phyloP scores from a whole-genome alignment of 1,140 invertebrate genomes.

The Cataglyphis hispanica region DNA sequence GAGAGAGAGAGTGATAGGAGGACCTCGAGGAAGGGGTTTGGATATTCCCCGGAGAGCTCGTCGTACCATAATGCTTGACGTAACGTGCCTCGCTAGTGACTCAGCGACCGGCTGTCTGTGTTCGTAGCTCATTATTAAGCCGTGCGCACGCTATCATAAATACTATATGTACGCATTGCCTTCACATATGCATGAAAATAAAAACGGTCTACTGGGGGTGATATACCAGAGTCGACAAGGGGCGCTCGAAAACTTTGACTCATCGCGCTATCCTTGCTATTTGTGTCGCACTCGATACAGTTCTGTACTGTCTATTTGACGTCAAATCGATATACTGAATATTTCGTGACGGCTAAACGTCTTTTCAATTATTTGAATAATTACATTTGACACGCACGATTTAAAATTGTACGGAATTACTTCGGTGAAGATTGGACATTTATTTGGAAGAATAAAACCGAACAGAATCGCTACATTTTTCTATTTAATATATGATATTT shows the following conservation, averaged over 20 bases:
- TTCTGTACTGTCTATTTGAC: conserved; percentile 10
- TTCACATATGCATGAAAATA: conserved; percentile 35
- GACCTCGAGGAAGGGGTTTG: conserved; percentile 47
- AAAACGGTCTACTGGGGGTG: conserved; percentile 53
- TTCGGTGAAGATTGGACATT: not conserved
- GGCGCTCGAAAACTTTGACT: conserved; percentile 54
- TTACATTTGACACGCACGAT: not conserved
- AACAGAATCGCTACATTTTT: not conserved
- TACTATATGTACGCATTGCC: conserved; percentile 34
- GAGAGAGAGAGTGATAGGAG: conserved; percentile 2
- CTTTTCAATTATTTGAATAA: not conserved
- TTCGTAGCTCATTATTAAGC: conserved; percentile 64
- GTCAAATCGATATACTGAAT: conserved; percentile 17
- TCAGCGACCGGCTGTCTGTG: conserved; percentile 67
- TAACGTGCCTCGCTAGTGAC: conserved; percentile 52
- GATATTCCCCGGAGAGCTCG: conserved; percentile 51
- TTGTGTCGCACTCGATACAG: not conserved
- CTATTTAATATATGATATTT: not conserved
- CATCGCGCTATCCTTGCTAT: not conserved
- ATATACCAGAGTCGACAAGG: conserved; percentile 3
- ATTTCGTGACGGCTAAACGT: conserved; percentile 15
- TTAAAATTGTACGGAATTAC: not conserved
- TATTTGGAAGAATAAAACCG: not conserved
- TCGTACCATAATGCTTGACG: conserved; percentile 39
- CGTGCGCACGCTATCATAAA: conserved; percentile 65